Evolutionary conservation across 2,113 vertebrate genomes (phyloP), one percentile per base, ranked within the genome.

Genomic region (Ceuthmochares aereus): DNA sequence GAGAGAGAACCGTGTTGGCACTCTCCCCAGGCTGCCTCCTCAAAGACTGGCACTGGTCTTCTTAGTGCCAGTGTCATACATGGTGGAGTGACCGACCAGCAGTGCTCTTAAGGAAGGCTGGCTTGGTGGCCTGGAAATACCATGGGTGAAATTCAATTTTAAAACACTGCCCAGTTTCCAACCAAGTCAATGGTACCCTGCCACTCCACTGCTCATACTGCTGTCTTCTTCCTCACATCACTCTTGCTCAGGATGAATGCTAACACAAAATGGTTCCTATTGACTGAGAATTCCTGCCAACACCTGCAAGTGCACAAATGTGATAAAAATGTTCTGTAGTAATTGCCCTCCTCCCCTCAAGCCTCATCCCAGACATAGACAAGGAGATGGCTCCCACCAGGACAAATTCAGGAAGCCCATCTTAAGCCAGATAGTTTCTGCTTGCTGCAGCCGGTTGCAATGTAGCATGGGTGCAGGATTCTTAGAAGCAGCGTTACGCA

Each of bases 361-460:
- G 30, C 18, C 12, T 58, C 49, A 58, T 7, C 26, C 68, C 9
- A 73, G 14, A 40, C 34, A 9, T 30, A 37, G 25, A 83, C 5
- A 9, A 64, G n/a, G 4, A 8, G 7, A 75, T 2, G 37, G 55
- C 16, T 90, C 21, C 30, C n/a, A 56, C 0, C 0, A 5, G 25
- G 34, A 63, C 10, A 68, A 60, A 60, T 67, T 67, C 49, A 55
- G 34, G 20, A 93, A 75, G 37, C 8, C 20, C 18, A 70, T 3
- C 15, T 37, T 26, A 84, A 86, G n/a, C 43, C 49, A 86, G 47
- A 73, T 7, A 15, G n/a, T 19, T 77, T 90, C 45, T 90, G 32
- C 25, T 49, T 12, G 2, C 36, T 42, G 40, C 54, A 76, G 60
- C 9, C 54, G 52, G 30, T 70, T 25, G 43, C 26, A 9, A 68